Percentiles rank a stretch among this genome's conserved stretches.
phyloP scores from a whole-genome alignment of 2,113 vertebrate genomes.

The Oryzias curvinotus region DNA sequence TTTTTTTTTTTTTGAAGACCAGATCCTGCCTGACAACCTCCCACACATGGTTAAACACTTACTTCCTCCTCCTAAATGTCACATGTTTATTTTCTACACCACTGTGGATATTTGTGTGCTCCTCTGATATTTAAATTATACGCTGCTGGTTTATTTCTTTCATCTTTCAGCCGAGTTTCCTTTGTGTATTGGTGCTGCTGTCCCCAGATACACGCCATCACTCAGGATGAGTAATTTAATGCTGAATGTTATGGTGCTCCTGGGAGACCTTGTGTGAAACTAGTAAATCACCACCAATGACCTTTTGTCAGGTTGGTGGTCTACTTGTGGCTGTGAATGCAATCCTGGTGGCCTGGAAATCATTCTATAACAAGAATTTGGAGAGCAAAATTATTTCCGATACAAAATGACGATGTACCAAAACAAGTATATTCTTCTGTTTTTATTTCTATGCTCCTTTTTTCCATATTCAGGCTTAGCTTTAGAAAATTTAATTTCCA shows the following conservation, averaged over 20 bases:
- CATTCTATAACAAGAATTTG: conserved; percentile 53
- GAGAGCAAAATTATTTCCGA: neutral
- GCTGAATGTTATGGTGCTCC: conserved; percentile 58
- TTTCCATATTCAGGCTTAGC: no score
- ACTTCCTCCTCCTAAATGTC: conserved; percentile 8
- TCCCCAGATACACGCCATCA: conserved; percentile 55
- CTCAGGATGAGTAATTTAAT: conserved; percentile 66
- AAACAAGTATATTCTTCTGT: no score
- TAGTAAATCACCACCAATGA: conserved; percentile 66
- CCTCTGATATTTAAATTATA: conserved; percentile 50
- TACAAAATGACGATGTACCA: no score
- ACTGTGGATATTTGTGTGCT: conserved; percentile 13
- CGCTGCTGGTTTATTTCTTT: conserved; percentile 41
- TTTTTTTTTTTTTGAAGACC: neutral
- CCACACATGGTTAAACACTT: conserved; percentile 29
- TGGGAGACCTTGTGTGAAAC: conserved; percentile 61
- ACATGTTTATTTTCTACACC: conserved; percentile 36
- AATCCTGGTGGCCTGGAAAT: conserved; percentile 61
- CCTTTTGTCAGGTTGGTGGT: conserved; percentile 60
- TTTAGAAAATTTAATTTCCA: no score
- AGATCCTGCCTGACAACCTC: neutral
- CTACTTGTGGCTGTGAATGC: conserved; percentile 50
- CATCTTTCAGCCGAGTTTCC: conserved; percentile 50
- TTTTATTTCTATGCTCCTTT: no score
- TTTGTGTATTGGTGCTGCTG: conserved; percentile 38